phyloP scores from a whole-genome alignment of 2,113 vertebrate genomes.

The Triplophysa rosa region DNA sequence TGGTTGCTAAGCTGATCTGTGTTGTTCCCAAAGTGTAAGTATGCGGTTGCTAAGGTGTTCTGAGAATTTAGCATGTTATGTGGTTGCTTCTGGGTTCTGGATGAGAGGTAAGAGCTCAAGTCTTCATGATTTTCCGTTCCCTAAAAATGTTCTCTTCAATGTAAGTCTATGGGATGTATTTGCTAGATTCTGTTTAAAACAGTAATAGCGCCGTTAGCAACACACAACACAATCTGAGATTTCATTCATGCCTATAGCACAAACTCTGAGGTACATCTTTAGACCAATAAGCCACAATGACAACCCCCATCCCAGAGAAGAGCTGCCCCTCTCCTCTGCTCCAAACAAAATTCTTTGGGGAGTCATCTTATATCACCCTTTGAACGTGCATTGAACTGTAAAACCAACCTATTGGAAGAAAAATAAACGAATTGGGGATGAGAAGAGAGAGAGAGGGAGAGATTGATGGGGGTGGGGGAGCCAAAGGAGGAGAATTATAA shows the following conservation, averaged over 20 bases:
- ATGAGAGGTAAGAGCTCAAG: too few relatives aligned
- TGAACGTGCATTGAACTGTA: conserved; percentile 85
- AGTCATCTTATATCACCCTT: conserved; percentile 84
- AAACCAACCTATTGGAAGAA: conserved; percentile 80
- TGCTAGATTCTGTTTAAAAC: too few relatives aligned
- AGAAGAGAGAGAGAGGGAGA: conserved; percentile 36
- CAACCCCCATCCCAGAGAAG: conserved; percentile 57
- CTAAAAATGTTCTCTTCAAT: too few relatives aligned
- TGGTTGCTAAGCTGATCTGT: too few relatives aligned
- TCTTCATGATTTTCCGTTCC: too few relatives aligned
- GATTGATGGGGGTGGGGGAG: conserved; percentile 57
- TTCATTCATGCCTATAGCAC: neutral
- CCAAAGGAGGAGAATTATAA: conserved; percentile 77
- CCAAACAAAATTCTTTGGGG: conserved; percentile 78
- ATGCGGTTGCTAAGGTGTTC: neutral
- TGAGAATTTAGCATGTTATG: neutral
- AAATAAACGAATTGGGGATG: conserved; percentile 73
- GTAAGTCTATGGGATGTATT: too few relatives aligned
- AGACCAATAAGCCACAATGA: conserved; percentile 38
- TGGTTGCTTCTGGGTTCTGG: neutral
- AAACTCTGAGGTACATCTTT: neutral
- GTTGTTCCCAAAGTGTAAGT: too few relatives aligned
- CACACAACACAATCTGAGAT: neutral
- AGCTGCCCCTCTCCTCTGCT: conserved; percentile 66
- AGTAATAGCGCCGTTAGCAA: neutral